Evolutionary conservation across 1,140 invertebrate species (phyloP).

Genomic region (Lordiphosa mommai): DNA sequence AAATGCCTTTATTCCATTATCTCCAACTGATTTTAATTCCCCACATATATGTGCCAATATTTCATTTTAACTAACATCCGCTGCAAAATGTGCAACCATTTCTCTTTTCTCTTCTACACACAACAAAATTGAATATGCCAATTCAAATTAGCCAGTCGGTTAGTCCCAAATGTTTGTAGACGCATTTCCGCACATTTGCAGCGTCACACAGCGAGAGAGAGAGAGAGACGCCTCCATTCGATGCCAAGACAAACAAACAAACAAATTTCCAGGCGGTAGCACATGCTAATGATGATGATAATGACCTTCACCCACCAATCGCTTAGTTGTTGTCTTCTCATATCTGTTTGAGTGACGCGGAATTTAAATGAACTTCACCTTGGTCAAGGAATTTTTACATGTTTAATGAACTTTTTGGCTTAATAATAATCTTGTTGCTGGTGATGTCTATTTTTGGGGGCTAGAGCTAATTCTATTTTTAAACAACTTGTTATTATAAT

Average conservation of each 20-base stretch:
- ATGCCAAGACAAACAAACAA: conserved; percentile 57
- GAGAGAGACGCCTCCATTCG: conserved; percentile 40
- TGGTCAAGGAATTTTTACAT: conserved; percentile 51
- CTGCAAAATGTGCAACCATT: too few species aligned
- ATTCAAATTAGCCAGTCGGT: not conserved
- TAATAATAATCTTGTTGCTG: not conserved
- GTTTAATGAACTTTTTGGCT: conserved; percentile 57
- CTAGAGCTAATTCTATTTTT: conserved; percentile 41
- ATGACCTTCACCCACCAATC: conserved; percentile 69
- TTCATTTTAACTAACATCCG: too few species aligned
- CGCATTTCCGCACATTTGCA: conserved; percentile 39
- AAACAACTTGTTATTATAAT: conserved; percentile 37
- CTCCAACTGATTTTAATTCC: too few species aligned
- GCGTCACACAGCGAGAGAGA: conserved; percentile 44
- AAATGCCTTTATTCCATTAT: too few species aligned
- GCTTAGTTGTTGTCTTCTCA: conserved; percentile 12
- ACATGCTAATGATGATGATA: conserved; percentile 20
- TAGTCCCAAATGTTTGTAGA: conserved; percentile 20
- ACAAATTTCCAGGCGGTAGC: conserved; percentile 48
- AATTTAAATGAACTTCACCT: conserved; percentile 76
- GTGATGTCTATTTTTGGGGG: conserved; percentile 20
- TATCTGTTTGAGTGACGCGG: conserved; percentile 55
- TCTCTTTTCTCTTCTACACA: too few species aligned
- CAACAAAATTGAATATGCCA: too few species aligned
- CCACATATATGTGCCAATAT: too few species aligned